A percentile compares a stretch with the other conserved stretches of the same genome.
phyloP scores from a whole-genome alignment of 2,888 invertebrate species.

The Drosophila putrida region DNA sequence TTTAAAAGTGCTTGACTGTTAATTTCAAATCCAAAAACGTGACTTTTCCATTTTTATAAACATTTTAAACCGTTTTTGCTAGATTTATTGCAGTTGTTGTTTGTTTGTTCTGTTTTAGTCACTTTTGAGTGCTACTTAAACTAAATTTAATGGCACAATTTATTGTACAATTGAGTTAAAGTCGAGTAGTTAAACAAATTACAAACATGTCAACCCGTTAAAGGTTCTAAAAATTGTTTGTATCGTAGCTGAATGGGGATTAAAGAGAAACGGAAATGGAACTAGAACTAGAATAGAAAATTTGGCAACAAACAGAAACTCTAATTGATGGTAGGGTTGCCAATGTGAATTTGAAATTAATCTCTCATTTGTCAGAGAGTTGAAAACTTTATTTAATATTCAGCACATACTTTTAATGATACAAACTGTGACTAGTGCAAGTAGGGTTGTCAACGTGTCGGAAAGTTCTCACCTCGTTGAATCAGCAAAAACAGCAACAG shows the following conservation, averaged over 20 bases:
- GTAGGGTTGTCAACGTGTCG: constrained; percentile 8
- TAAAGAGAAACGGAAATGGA: too few relatives aligned
- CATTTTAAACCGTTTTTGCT: constrained; percentile 15
- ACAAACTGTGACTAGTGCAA: constrained; percentile 5
- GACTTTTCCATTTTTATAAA: constrained; percentile 38
- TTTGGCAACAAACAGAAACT: too few relatives aligned
- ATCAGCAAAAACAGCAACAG: constrained; percentile 30
- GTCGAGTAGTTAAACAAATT: constrained; percentile 21
- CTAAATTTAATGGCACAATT: constrained; percentile 48
- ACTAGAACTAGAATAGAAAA: too few relatives aligned
- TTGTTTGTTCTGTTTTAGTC: constrained; percentile 34
- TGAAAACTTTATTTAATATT: constrained; percentile 10
- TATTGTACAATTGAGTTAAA: constrained; percentile 33
- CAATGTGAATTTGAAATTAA: background rate
- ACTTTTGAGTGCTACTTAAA: constrained; percentile 52
- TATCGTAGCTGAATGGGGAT: too few relatives aligned
- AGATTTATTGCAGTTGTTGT: constrained; percentile 30
- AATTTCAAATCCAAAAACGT: constrained; percentile 38
- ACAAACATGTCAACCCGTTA: background rate
- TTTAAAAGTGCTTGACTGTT: constrained; percentile 19
- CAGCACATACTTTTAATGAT: constrained; percentile 1
- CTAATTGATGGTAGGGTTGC: background rate
- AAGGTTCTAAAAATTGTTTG: too few relatives aligned
- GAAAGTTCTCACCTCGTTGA: constrained; percentile 22
- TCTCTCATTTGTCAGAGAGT: background rate